phyloP scores from a whole-genome alignment of 2,797 vertebrate species.

The Tarsius wallacei region DNA sequence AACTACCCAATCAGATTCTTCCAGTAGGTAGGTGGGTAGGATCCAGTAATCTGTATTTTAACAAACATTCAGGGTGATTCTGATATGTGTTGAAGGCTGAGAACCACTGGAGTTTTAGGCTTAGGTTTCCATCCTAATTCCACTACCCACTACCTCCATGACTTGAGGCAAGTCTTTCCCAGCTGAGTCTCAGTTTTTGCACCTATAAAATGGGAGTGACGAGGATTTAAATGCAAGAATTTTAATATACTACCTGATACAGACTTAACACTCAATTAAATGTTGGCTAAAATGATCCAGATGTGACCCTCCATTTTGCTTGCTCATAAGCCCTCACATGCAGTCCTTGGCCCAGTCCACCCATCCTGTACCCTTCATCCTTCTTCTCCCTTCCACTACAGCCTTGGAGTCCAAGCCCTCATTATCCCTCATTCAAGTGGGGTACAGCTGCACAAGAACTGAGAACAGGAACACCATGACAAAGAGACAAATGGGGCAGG shows the following conservation, averaged over 20 bases:
- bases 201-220: neutral
- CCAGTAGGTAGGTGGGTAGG: too few relatives aligned
- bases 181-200: neutral
- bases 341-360: neutral
- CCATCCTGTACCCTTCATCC: neutral
- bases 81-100: neutral
- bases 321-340: accelerated
- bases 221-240: neutral
- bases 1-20: neutral
- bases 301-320: neutral
- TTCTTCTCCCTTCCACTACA: neutral
- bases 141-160: neutral
- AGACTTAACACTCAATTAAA: neutral
- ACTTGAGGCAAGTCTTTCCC: neutral
- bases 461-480: neutral
- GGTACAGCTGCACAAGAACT: neutral
- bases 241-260: neutral
- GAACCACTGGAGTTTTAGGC: neutral
- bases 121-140: neutral
- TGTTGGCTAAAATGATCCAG: neutral
- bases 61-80: neutral
- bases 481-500: neutral
- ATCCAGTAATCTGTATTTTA: neutral
- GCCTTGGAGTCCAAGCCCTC: neutral
- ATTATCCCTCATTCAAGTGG: neutral